Evolutionary conservation across 1,140 invertebrate species (phyloP).

Genomic region (Chrysopa pallens): DNA sequence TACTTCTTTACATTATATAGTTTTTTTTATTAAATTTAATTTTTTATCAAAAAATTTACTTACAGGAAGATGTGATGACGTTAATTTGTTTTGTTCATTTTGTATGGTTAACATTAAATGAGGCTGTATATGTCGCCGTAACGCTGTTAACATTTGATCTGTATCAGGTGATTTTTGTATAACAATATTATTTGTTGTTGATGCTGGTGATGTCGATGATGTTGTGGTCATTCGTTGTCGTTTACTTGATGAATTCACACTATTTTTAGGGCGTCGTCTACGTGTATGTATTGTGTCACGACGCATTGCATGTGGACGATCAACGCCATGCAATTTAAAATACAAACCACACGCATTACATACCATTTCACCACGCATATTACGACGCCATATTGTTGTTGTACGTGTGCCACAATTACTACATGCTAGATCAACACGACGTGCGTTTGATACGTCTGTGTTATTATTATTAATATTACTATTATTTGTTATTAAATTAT

Average conservation of each 20-base stretch:
- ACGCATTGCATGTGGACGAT: slow-evolving; percentile 83
- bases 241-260: slow-evolving; percentile 17
- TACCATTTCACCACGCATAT: slow-evolving; percentile 78
- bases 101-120: slow-evolving; percentile 25
- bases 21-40: too few relatives aligned
- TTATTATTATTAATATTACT: not conserved
- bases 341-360: slow-evolving; percentile 91
- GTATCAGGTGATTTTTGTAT: slow-evolving; percentile 15
- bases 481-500: not conserved
- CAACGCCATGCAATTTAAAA: slow-evolving; percentile 81
- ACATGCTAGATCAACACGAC: slow-evolving; percentile 52
- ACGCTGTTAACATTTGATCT: slow-evolving; percentile 25
- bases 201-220: slow-evolving; percentile 4
- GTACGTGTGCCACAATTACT: slow-evolving; percentile 74
- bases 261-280: slow-evolving; percentile 69
- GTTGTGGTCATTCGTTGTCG: not conserved
- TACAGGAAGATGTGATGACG: too few relatives aligned
- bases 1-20: too few relatives aligned
- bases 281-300: slow-evolving; percentile 93
- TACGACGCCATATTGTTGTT: slow-evolving; percentile 83
- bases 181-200: not conserved
- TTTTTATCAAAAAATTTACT: too few relatives aligned
- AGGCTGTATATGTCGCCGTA: slow-evolving; percentile 25
- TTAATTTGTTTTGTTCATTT: slow-evolving; percentile 3
- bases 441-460: slow-evolving; percentile 12